phyloP scores from a whole-genome alignment of 1,140 invertebrate genomes.

The Ephestia elutella region DNA sequence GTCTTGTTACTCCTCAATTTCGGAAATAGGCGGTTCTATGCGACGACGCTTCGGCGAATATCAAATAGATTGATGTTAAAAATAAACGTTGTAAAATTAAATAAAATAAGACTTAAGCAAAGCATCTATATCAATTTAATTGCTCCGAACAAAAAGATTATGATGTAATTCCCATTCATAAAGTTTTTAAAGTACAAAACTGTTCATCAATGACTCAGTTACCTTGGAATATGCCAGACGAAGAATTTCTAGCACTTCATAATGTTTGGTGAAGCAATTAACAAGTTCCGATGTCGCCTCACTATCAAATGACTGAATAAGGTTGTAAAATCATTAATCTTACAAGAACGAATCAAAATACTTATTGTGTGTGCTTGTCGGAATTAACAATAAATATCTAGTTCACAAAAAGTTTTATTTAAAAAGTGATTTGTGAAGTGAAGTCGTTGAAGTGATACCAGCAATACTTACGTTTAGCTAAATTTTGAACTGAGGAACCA shows the following conservation, averaged over 20 bases:
- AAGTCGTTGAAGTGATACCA: neutral
- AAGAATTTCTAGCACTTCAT: neutral
- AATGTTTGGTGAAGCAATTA: neutral
- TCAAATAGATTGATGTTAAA: no score
- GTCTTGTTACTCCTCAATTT: no score
- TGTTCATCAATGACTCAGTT: neutral
- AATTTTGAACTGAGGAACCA: constrained; percentile 26
- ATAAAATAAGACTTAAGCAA: neutral
- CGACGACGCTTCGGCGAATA: no score
- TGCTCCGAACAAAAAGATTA: neutral
- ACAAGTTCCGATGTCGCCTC: neutral
- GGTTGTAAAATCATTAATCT: neutral
- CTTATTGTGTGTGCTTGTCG: neutral
- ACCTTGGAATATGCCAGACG: neutral
- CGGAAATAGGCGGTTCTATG: no score
- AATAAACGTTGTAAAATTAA: neutral
- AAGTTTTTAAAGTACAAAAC: neutral
- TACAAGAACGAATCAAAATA: neutral
- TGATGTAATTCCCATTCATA: neutral
- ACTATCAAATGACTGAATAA: neutral
- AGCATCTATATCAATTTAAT: no score
- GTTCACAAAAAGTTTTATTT: neutral
- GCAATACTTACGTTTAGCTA: neutral
- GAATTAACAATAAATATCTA: neutral
- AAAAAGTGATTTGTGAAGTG: neutral